Conservation (phyloP, 2,797 vertebrate species). For the Intellagama lesueurii region DNA sequence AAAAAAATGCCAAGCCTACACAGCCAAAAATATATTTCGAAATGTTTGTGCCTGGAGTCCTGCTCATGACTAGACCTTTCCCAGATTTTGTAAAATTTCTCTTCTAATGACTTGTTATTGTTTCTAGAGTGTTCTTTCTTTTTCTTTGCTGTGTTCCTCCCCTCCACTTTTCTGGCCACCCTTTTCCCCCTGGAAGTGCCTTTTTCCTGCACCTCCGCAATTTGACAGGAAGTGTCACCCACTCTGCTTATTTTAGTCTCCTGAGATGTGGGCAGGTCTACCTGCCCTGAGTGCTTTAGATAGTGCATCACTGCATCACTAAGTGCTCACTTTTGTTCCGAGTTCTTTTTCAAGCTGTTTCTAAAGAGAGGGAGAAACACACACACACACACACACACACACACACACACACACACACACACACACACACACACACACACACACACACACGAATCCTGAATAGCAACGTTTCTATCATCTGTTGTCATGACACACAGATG, state of each 20-base stretch:
- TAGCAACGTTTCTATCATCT: slow-evolving; percentile 80
- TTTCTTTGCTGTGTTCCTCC: background rate
- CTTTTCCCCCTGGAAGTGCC: slow-evolving; percentile 30
- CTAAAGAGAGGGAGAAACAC: slow-evolving; percentile 45
- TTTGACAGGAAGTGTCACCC: slow-evolving; percentile 66
- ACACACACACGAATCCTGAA: slow-evolving; percentile 73
- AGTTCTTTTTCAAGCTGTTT: slow-evolving; percentile 73
- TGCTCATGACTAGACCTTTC: background rate
- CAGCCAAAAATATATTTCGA: background rate
- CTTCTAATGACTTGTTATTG: background rate
- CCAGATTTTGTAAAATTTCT: slow-evolving; percentile 5
- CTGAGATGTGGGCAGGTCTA: slow-evolving; percentile 66
- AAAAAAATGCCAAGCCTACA: background rate
- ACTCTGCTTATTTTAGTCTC: slow-evolving; percentile 65
- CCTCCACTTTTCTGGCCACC: background rate
- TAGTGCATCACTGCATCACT: slow-evolving; percentile 50
- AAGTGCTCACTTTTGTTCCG: slow-evolving; percentile 70
- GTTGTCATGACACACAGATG: slow-evolving; percentile 84
- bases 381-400: slow-evolving; percentile 38
- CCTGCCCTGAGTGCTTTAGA: slow-evolving; percentile 47
- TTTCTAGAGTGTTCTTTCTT: slow-evolving; percentile 13
- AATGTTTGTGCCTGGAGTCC: background rate
- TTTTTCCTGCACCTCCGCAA: slow-evolving; percentile 51
- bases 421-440: slow-evolving; percentile 63
- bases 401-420: slow-evolving; percentile 59